Evolutionary conservation across 2,113 vertebrate genomes (phyloP), one percentile per base, ranked within the genome.

Genomic region (Corapipo altera): DNA sequence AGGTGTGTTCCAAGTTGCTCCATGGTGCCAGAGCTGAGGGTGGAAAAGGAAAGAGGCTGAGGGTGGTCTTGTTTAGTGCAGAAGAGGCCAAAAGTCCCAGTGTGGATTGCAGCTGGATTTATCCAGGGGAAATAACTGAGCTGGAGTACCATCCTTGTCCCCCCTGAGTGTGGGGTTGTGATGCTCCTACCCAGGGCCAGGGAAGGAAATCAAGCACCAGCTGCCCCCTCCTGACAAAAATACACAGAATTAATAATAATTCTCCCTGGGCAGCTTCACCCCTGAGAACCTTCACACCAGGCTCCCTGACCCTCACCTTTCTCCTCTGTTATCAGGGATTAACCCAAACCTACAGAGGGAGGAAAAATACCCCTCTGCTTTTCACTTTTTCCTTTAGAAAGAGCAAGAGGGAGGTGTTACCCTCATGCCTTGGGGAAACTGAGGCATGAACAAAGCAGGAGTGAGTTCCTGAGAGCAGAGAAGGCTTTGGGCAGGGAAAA

Each of bases 91-190:
- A 35, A 85, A 41, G 18, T 58, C 15, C n/a, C 13, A 1, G 22
- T 0, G 0, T 11, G 32, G n/a, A 6, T 1, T 11, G 33, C 57
- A 57, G 51, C 41, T 33, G 41, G 32, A 44, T 70, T 74, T 22
- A n/a, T 41, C 49, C 19, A n/a, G 39, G 35, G 41, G 87, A 43
- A 61, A 11, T 14, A n/a, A 44, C 15, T 14, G 24, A 35, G 55
- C 51, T 67, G 80, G 48, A 86, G 16, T 27, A 83, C 18, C 14
- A 1, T 27, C 70, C 35, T 52, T 8, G 2, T 61, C 51, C 44
- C 49, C 0, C 0, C 35, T 21, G 43, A 41, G 12, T 0, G 0
- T 1, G 0, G 41, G 27, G 41, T n/a, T 81, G 44, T 1, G 1
- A 44, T 6, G 15, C 24, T n/a, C 43, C 24, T 3, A 64, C 28